A percentile compares a stretch with the other conserved stretches of the same genome.
Evolutionary conservation across 2,113 vertebrate genomes (phyloP).

Genomic region (Paracanthobrama guichenoti): DNA sequence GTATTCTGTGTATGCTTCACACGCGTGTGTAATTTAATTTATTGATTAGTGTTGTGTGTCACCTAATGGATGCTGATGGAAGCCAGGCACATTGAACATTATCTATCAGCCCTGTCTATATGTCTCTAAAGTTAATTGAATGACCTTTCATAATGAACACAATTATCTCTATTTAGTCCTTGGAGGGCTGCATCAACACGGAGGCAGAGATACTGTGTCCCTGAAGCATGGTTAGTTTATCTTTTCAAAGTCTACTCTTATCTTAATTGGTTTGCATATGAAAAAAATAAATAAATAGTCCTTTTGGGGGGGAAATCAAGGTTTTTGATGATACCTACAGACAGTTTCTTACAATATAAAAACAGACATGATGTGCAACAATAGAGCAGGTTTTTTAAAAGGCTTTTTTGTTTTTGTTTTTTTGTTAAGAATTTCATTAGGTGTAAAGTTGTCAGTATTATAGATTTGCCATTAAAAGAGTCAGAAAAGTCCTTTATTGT

Average conservation of each 20-base stretch:
- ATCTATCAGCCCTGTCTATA: slow-evolving; percentile 45
- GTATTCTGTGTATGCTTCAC: background rate
- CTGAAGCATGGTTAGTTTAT: slow-evolving; percentile 4
- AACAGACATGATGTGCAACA: background rate
- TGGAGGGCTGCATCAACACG: slow-evolving; percentile 2
- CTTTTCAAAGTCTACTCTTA: slow-evolving; percentile 13
- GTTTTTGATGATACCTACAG: background rate
- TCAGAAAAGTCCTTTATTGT: background rate
- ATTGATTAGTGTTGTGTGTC: slow-evolving; percentile 18
- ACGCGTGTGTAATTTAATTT: background rate
- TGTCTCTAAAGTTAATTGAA: slow-evolving; percentile 63
- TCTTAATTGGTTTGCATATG: slow-evolving; percentile 29
- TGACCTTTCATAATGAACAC: slow-evolving; percentile 56
- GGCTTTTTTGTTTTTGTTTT: background rate
- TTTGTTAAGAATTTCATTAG: background rate
- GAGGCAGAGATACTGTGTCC: slow-evolving; percentile 19
- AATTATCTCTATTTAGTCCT: slow-evolving; percentile 26
- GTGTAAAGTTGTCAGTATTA: background rate
- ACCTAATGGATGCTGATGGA: slow-evolving; percentile 12
- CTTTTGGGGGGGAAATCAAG: background rate
- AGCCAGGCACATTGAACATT: background rate
- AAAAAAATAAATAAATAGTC: background rate
- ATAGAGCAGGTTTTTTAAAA: background rate
- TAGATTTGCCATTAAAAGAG: background rate
- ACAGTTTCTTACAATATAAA: background rate